phyloP scores from a whole-genome alignment of 1,140 invertebrate genomes.

The Rhopalosiphum padi region DNA sequence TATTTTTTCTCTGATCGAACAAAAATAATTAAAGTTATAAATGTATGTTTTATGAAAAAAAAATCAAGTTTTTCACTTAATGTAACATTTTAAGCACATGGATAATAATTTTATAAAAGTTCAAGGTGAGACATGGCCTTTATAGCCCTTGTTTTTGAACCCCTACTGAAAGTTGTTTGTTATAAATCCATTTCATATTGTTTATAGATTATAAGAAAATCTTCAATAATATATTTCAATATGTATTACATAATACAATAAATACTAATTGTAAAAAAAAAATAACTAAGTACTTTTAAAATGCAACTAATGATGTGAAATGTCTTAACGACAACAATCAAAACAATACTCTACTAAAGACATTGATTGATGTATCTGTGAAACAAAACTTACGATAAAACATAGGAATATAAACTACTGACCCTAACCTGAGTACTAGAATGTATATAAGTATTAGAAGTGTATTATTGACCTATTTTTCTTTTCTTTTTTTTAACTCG shows the following conservation, averaged over 20 bases:
- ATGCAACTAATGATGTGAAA: not conserved
- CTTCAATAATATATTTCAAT: not conserved
- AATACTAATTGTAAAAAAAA: not conserved
- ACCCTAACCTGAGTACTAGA: not conserved
- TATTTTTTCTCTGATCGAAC: too few relatives aligned
- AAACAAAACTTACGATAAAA: not conserved
- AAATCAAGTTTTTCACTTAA: not conserved
- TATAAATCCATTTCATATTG: not conserved
- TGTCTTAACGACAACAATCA: not conserved
- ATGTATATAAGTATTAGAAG: not conserved
- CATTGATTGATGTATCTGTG: not conserved
- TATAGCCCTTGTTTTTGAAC: not conserved
- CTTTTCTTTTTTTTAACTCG: not conserved
- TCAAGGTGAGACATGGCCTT: not conserved
- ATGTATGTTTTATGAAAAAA: not conserved
- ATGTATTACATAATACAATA: not conserved
- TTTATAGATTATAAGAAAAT: not conserved
- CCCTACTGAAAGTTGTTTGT: not conserved
- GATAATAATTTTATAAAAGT: not conserved
- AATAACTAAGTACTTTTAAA: not conserved
- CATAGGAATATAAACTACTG: too few relatives aligned
- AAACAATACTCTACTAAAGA: not conserved
- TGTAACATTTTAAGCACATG: not conserved
- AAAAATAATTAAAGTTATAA: too few relatives aligned
- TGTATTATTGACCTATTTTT: not conserved